phyloP scores from a whole-genome alignment of 37 sponge, comb jelly and placozoan species.

The Diacarnus erythraeanus region DNA sequence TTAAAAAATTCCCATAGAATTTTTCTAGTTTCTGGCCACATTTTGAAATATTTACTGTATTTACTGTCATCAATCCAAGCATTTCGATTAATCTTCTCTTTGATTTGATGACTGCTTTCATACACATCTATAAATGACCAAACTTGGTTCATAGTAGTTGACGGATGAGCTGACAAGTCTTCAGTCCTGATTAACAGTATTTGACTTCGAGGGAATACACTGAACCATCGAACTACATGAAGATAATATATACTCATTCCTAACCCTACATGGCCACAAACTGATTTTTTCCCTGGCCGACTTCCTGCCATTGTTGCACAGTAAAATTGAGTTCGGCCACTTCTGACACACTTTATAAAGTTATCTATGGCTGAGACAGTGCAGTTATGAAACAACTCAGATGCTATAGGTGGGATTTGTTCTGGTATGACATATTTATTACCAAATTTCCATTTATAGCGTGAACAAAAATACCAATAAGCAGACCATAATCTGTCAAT shows the following conservation, averaged over 20 bases:
- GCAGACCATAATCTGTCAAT: constrained; percentile 52
- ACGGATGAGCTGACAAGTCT: constrained; percentile 11
- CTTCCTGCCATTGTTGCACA: neutral
- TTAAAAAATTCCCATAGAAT: constrained; percentile 18
- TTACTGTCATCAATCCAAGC: constrained; percentile 21
- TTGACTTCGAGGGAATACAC: constrained; percentile 17
- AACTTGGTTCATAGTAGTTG: neutral
- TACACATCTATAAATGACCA: constrained; percentile 29
- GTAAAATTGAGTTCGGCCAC: constrained; percentile 16
- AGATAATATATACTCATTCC: constrained; percentile 39
- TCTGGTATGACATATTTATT: neutral
- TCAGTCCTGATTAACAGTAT: constrained; percentile 15
- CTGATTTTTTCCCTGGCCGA: neutral
- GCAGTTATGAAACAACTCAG: constrained; percentile 40
- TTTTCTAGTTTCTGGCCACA: constrained; percentile 28
- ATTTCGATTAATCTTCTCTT: constrained; percentile 6
- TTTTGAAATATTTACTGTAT: constrained; percentile 17
- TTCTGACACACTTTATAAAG: constrained; percentile 3
- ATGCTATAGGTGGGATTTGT: neutral
- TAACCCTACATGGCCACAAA: constrained; percentile 6
- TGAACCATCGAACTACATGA: constrained; percentile 38
- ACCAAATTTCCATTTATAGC: constrained; percentile 4
- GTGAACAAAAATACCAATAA: constrained; percentile 51
- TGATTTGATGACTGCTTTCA: neutral
- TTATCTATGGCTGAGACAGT: neutral